Base-by-base conservation (phyloP, 2,888 invertebrate species). In the Lasioglossum figueresi region DNA sequence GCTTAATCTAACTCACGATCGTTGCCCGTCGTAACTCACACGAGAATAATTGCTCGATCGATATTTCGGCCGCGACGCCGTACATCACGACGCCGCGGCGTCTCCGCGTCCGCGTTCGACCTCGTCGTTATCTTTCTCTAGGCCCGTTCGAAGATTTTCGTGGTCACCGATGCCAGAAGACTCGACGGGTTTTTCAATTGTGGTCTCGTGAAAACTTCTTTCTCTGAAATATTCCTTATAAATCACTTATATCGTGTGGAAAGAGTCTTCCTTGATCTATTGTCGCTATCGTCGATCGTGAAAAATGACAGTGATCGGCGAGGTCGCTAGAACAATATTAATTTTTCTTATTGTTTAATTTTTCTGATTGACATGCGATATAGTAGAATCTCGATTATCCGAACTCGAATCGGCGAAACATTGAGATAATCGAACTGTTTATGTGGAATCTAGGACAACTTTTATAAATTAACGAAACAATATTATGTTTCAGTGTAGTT, bases 1-100 rank as follows among this genome's bases (percentile, higher is more conserved):
- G 93, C 92, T 93, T 92, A 93, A 93, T 93, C 93, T 93, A 93
- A 93, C 93, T 93, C 92, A 92, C 91, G 92, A 93, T 93, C 93
- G 93, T 91, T 90, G 91, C 89, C 88, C 89, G 88, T 85, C 92
- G 93, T 94, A 93, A 93, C 92, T 94, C 94, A 93, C 86, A 88
- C 89, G 92, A 91, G 93, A 93, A 93, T 93, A 93, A 94, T 94
- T 93, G 93, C 87, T 80, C 89, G 93, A 92, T 94, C 94, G 92
- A 94, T 93, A 93, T 91, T 93, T 91, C 88, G 87, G 88, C 82
- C 89, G 80, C 84, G 88, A 87, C 90, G 89, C 88, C 89, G 90
- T 92, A 89, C 89, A 91, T 93, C 92, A 92, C 86, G 84, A 63
- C n/a, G 52, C n/a, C 52, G 48, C 48, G 19, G 66, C 79, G 78